A percentile compares a stretch with the other conserved stretches of the same genome.
Evolutionary conservation across 2,113 vertebrate genomes (phyloP).

Genomic region (Hylia prasina): DNA sequence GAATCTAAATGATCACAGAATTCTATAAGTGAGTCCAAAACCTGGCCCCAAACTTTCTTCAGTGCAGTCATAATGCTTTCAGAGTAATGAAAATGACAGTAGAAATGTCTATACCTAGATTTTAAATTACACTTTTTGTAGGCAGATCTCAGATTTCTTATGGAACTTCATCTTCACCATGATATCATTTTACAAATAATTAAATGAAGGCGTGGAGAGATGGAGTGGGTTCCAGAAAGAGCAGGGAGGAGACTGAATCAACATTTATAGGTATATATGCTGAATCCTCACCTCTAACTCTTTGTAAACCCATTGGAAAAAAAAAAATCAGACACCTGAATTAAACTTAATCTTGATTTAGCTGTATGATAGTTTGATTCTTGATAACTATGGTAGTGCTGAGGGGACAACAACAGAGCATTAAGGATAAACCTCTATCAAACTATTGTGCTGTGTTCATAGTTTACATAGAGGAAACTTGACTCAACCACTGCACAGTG

Average conservation of each 20-base stretch:
- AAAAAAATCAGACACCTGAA: neutral
- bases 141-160: neutral
- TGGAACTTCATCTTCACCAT: neutral
- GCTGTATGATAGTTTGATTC: neutral
- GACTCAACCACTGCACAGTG: neutral
- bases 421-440: neutral
- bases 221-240: neutral
- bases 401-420: neutral
- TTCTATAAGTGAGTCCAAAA: neutral
- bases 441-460: neutral
- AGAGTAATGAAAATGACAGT: neutral
- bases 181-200: neutral
- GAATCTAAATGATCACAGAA: neutral
- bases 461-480: neutral
- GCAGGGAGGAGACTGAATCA: neutral
- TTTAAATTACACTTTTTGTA: neutral
- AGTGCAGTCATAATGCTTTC: rapidly evolving
- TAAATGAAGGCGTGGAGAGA: neutral
- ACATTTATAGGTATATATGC: neutral
- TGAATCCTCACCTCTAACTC: neutral
- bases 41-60: neutral
- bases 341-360: neutral
- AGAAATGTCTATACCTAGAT: neutral
- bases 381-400: neutral
- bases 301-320: neutral